Evolutionary conservation across 1,140 invertebrate genomes (phyloP).

Genomic region (Akabosia matsudoensis): DNA sequence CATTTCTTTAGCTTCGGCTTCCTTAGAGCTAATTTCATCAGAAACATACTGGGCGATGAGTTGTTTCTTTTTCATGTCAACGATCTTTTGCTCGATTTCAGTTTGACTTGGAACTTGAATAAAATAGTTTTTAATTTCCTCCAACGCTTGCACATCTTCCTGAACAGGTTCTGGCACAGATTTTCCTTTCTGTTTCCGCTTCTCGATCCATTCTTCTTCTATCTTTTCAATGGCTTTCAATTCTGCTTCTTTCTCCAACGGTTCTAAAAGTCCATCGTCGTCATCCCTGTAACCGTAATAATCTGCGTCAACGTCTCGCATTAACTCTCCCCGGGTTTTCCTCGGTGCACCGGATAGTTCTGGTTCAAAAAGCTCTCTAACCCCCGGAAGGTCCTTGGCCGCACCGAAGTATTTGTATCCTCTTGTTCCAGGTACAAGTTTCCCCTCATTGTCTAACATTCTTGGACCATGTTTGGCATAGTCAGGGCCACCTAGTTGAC

Average conservation of each 20-base stretch:
- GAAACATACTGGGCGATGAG: slow-evolving; percentile 59
- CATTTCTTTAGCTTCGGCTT: slow-evolving; percentile 37
- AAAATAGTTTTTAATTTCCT: slow-evolving; percentile 57
- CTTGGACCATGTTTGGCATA: slow-evolving; percentile 86
- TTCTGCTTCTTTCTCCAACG: slow-evolving; percentile 79
- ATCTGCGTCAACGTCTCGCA: slow-evolving; percentile 96
- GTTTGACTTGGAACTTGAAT: slow-evolving; percentile 81
- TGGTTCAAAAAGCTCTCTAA: slow-evolving; percentile 89
- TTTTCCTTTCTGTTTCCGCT: slow-evolving; percentile 39
- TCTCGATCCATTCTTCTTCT: slow-evolving; percentile 25
- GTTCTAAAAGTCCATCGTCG: slow-evolving; percentile 91
- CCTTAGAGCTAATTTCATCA: slow-evolving; percentile 28
- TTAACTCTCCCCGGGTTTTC: slow-evolving; percentile 91
- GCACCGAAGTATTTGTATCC: slow-evolving; percentile 99
- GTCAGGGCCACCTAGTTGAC: slow-evolving; percentile 90
- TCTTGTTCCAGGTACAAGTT: slow-evolving; percentile 94
- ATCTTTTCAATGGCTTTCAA: slow-evolving; percentile 55
- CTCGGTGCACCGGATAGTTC: slow-evolving; percentile 65
- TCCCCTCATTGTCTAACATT: slow-evolving; percentile 92
- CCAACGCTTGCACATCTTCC: slow-evolving; percentile 50
- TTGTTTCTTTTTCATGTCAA: slow-evolving; percentile 76
- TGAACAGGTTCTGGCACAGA: slow-evolving; percentile 52
- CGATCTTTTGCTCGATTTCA: slow-evolving; percentile 83
- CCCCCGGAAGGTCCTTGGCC: slow-evolving; percentile 96
- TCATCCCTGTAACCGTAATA: slow-evolving; percentile 99